Evolutionary conservation across 2,113 vertebrate species (phyloP), one percentile per base, ranked within the genome.

Genomic region (Chaetura pelagica): DNA sequence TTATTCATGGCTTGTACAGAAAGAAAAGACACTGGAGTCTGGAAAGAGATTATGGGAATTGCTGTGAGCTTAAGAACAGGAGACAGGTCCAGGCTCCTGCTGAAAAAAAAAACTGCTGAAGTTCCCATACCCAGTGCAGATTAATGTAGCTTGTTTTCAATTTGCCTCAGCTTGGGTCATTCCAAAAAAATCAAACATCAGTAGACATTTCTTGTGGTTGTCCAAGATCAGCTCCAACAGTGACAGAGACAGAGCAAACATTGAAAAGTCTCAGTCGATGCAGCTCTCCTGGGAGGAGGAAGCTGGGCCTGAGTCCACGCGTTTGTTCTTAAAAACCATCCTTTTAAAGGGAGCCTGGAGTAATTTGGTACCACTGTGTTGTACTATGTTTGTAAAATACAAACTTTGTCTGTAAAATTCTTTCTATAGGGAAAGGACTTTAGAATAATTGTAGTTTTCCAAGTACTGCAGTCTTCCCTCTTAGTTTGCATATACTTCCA

Each of bases 201-300:
- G 3, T 17, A 12, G 32, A 24, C 10, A 3, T 42, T 69, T 89
- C 40, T 35, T 15, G 34, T 22, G 42, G 35, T 67, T 54, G 16
- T 58, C 29, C 0, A 1, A 4, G 49, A 46, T 27, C 35, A 13
- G 27, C 57, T 64, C 21, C 40, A 30, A 0, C 22, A n/a, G 54
- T 22, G 27, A 6, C 0, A 0, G 52, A 57, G 61, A n/a, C 35
- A 14, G 64, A 51, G 4, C 19, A 15, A 15, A 13, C 0, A 0
- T 21, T 1, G 12, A 24, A 17, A 30, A 46, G 68, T 8, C 0
- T 0, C 9, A n/a, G 40, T 13, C 3, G 3, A 1, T 46, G 76
- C 34, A 55, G 4, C 23, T 18, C 51, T 67, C 8, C 9, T 26
- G 30, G 54, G 9, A 54, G 77, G 29, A 29, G 61, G 35, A 8